Evolutionary conservation across 2,113 vertebrate species (phyloP).

Genomic region (Pedionomus torquatus): DNA sequence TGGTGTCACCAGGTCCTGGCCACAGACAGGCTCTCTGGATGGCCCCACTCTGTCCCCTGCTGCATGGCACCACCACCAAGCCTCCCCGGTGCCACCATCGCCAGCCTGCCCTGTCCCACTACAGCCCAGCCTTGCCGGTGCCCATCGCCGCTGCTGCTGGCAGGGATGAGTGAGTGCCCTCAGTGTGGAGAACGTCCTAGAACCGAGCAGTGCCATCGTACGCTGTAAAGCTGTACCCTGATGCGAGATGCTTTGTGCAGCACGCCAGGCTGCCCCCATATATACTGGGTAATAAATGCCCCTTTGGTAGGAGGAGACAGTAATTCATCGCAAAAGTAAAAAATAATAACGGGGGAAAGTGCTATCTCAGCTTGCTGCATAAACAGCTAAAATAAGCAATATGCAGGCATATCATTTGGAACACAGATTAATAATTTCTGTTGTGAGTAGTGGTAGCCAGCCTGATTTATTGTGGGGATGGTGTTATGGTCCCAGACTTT

Average conservation of each 20-base stretch:
- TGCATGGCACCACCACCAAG: fast-evolving
- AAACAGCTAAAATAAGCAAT: slow-evolving; percentile 66
- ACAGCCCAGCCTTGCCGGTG: fast-evolving
- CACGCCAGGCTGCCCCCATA: neutral
- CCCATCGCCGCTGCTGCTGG: fast-evolving
- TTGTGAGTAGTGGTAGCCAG: slow-evolving; percentile 57
- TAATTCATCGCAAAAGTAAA: slow-evolving; percentile 67
- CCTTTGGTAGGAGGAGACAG: neutral
- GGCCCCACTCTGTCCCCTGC: neutral
- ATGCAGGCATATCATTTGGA: slow-evolving; percentile 67
- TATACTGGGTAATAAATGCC: slow-evolving; percentile 15
- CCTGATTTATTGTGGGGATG: slow-evolving; percentile 72
- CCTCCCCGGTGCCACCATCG: fast-evolving
- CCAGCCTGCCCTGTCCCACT: fast-evolving
- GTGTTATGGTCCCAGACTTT: slow-evolving; percentile 73
- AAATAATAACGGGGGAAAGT: slow-evolving; percentile 55
- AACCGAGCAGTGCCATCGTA: fast-evolving
- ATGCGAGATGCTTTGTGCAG: neutral
- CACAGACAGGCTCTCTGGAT: neutral
- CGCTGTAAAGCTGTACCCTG: neutral
- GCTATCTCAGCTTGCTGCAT: slow-evolving; percentile 69
- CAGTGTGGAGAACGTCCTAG: neutral
- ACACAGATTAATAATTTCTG: slow-evolving; percentile 75
- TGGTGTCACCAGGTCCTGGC: fast-evolving
- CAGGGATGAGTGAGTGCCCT: neutral